A percentile compares a stretch with the other conserved stretches of the same genome.
These are phyloP conservation scores for Orchestes rusci DNA, from an alignment of 2,888 invertebrate genomes.

Conservation along the genomic window DNA sequence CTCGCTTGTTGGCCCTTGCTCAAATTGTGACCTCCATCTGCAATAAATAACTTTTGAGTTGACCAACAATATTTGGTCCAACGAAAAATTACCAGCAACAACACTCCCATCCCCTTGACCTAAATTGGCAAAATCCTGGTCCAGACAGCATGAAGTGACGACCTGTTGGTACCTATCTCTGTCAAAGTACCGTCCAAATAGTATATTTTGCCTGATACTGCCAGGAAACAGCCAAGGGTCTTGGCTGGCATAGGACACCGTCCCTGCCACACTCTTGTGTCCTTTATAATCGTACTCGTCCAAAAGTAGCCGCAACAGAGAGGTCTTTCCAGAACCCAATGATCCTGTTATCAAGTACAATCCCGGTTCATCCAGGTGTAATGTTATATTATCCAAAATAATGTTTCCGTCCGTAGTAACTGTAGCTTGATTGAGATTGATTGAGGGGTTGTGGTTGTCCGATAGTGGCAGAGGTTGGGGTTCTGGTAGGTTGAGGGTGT, in stretches of 20 bases:
- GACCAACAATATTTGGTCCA: neutral
- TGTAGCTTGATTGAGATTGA: slow-evolving; percentile 25
- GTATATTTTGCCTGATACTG: slow-evolving; percentile 66
- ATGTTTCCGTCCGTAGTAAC: slow-evolving; percentile 29
- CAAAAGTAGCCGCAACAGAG: no score
- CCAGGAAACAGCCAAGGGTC: slow-evolving; percentile 55
- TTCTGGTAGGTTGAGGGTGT: slow-evolving; percentile 52
- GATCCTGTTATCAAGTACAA: slow-evolving; percentile 54
- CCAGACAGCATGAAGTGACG: slow-evolving; percentile 59
- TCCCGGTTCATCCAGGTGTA: slow-evolving; percentile 27
- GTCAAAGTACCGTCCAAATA: slow-evolving; percentile 60
- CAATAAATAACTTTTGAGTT: neutral
- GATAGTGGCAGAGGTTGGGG: neutral
- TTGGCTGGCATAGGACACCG: slow-evolving; percentile 52
- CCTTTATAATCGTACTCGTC: no score
- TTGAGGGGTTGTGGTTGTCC: slow-evolving; percentile 12
- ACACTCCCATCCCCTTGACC: slow-evolving; percentile 71
- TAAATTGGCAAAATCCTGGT: slow-evolving; percentile 61
- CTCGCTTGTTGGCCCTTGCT: slow-evolving; percentile 80
- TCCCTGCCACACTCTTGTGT: slow-evolving; percentile 47
- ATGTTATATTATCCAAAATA: slow-evolving; percentile 27
- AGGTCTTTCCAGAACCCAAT: slow-evolving; percentile 58
- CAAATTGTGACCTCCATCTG: slow-evolving; percentile 60
- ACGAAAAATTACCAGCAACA: slow-evolving; percentile 48
- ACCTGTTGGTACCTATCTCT: slow-evolving; percentile 33